phyloP scores from a whole-genome alignment of 1,140 invertebrate genomes.

The Brachionus rotundiformis region DNA sequence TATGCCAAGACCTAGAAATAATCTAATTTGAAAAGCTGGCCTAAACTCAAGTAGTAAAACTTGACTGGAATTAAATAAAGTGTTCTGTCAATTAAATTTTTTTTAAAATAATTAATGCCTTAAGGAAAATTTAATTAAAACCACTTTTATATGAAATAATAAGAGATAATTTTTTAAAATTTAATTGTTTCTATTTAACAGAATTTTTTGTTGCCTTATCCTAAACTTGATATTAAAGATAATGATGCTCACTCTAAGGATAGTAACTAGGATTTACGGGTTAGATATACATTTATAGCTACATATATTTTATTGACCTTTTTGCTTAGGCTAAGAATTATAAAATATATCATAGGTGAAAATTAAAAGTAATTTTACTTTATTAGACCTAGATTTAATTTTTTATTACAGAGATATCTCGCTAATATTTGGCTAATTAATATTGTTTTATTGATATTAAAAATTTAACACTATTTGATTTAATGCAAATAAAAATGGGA shows the following conservation, averaged over 20 bases:
- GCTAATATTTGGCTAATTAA: conserved; percentile 15
- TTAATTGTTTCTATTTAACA: background rate
- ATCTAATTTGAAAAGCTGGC: too few species aligned
- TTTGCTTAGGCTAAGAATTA: background rate
- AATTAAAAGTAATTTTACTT: conserved; percentile 9
- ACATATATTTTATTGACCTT: background rate
- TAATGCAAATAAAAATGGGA: background rate
- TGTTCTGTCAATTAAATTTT: background rate
- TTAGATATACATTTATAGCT: background rate
- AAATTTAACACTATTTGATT: background rate
- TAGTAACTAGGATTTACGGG: background rate
- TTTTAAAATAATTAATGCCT: background rate
- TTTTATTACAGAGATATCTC: background rate
- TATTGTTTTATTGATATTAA: conserved; percentile 6
- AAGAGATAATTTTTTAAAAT: background rate
- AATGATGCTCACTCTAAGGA: background rate
- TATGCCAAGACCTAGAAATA: background rate
- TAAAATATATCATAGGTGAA: background rate
- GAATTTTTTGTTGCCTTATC: background rate
- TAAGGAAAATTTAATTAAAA: background rate
- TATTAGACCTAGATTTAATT: background rate
- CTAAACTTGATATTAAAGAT: background rate
- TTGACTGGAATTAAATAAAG: background rate
- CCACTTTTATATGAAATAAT: background rate
- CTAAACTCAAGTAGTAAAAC: background rate